Evolutionary conservation across 1,140 invertebrate species (phyloP).

Genomic region (Anastatus disparis): DNA sequence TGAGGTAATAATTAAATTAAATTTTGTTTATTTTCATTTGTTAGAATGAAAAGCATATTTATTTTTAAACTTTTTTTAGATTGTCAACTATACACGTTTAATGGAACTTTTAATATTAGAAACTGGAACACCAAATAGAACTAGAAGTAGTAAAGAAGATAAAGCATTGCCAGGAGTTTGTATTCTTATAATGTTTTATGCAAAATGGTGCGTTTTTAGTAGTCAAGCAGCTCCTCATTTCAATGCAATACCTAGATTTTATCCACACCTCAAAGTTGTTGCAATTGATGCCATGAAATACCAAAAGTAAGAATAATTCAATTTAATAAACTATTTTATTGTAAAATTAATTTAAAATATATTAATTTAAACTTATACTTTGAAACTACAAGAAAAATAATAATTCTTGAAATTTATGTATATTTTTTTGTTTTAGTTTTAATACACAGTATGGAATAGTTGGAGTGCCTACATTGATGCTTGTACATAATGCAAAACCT

Average conservation of each 20-base stretch:
- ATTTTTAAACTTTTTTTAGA: constrained; percentile 48
- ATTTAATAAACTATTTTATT: no score
- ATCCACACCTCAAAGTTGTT: constrained; percentile 86
- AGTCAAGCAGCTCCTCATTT: constrained; percentile 88
- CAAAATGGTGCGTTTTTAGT: constrained; percentile 89
- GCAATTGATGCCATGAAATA: constrained; percentile 91
- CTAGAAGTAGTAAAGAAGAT: constrained; percentile 53
- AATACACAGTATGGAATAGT: constrained; percentile 94
- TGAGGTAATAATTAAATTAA: constrained; percentile 50
- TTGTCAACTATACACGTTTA: constrained; percentile 70
- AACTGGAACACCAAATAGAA: constrained; percentile 65
- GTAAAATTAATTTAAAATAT: no score
- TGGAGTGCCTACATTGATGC: constrained; percentile 90
- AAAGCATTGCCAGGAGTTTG: constrained; percentile 74
- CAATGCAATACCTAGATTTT: constrained; percentile 87
- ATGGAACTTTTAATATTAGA: constrained; percentile 68
- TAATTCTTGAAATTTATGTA: neutral
- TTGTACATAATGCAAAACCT: constrained; percentile 92
- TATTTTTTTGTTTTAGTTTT: constrained; percentile 68
- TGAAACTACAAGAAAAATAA: neutral
- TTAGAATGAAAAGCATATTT: constrained; percentile 18
- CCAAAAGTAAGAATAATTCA: constrained; percentile 72
- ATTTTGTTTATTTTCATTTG: neutral
- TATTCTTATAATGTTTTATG: constrained; percentile 88
- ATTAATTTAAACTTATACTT: no score